Base-by-base conservation (phyloP, 2,113 vertebrate species). In the Engraulis encrasicolus region DNA sequence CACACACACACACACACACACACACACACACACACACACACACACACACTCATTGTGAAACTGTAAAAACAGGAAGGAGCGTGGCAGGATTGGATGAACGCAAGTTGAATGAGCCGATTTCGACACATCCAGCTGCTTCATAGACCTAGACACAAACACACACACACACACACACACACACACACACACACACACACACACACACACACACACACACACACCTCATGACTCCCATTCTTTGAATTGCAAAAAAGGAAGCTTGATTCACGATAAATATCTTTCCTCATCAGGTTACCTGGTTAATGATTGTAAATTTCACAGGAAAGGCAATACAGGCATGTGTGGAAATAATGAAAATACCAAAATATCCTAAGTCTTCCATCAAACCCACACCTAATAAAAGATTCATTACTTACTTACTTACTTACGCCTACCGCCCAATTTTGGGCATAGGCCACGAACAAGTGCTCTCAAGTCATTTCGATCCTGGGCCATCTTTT, bases 41-140 rank as follows among this genome's bases (percentile, higher is more conserved):
- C 40, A 45, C 40, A 45, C 66, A 34, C 66, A 74, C 66, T 31
- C 23, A 36, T 74, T 74, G 66, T 74, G 66, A 74, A 74, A 74
- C 66, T 74, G 23, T 74, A 34, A 74, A 74, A 74, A 74, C 66
- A 74, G 66, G 66, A 74, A 74, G 66, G 31, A 34, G 23, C 66
- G 14, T 3, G 27, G 66, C 3, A 45, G 31, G 15, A 74, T 74
- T 74, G 66, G 66, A 74, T 9, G 27, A 12, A 66, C 58, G 12
- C 23, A 74, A 74, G 66, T 74, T 74, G 66, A 74, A 74, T 74
- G 66, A 15, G 12, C 23, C 2, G 27, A 74, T 74, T 74, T 74
- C 66, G 27, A 74, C 27, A 74, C 27, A 74, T 71, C 61, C 61
- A 71, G 61, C 61, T 2, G 61, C 31, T 74, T 27, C 31, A 15